Evolutionary conservation across 2,888 invertebrate genomes (phyloP).

Genomic region (Watsonalla cultraria): DNA sequence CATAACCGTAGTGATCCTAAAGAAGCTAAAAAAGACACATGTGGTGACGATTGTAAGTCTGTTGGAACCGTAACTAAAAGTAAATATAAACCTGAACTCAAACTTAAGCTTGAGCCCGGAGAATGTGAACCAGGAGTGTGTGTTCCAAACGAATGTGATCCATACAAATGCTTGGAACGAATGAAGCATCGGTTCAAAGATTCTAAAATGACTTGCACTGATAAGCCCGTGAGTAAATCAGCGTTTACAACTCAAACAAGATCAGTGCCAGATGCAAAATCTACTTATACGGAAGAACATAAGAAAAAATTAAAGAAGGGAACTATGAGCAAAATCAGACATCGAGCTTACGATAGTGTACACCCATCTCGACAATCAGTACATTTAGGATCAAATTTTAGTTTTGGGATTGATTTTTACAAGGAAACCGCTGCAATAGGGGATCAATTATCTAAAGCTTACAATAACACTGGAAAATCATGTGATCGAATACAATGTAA

Average conservation of each 20-base stretch:
- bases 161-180: conserved; percentile 9
- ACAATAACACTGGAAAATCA: not conserved
- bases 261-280: conserved; percentile 3
- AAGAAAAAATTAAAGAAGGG: not conserved
- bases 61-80: not conserved
- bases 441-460: not conserved
- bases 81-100: not conserved
- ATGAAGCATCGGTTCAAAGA: not conserved
- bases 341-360: not conserved
- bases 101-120: not conserved
- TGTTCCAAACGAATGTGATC: conserved; percentile 16
- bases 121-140: conserved; percentile 16
- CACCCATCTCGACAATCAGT: conserved; percentile 7
- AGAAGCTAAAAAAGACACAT: not conserved
- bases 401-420: conserved; percentile 14
- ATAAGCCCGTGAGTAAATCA: not conserved
- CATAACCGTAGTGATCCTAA: not conserved
- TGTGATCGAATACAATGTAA: not conserved
- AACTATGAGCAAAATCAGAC: not conserved
- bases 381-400: conserved; percentile 15
- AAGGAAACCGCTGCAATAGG: conserved; percentile 5
- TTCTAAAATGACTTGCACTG: not conserved
- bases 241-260: not conserved
- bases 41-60: not conserved
- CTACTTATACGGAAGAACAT: conserved; percentile 1